Percentiles rank a stretch among this genome's conserved stretches.
Evolutionary conservation across 2,888 invertebrate species (phyloP).

Genomic region (Sphaerophoria taeniata): DNA sequence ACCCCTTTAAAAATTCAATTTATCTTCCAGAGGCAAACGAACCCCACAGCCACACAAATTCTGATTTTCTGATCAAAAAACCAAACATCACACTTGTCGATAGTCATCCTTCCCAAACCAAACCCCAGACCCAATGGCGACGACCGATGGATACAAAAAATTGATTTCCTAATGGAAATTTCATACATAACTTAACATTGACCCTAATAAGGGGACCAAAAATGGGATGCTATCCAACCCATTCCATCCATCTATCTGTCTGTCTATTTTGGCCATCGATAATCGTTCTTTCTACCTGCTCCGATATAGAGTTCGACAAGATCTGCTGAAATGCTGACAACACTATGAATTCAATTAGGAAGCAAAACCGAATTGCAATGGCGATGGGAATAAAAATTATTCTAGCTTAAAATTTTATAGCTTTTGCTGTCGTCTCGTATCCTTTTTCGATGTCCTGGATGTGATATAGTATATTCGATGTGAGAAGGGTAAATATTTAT

Average conservation of each 20-base stretch:
- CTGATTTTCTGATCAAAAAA: conserved; percentile 50
- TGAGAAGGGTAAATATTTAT: conserved; percentile 74
- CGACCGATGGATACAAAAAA: conserved; percentile 27
- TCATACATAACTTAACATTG: conserved; percentile 68
- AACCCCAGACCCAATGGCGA: neutral
- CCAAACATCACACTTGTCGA: conserved; percentile 30
- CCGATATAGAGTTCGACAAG: neutral
- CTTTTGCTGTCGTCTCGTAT: conserved; percentile 53
- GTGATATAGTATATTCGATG: conserved; percentile 7
- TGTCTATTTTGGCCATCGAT: neutral
- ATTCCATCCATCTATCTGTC: neutral
- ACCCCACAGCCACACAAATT: conserved; percentile 28
- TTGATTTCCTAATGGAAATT: conserved; percentile 73
- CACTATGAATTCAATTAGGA: conserved; percentile 71
- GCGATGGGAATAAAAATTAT: conserved; percentile 50
- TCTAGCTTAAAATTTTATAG: conserved; percentile 51
- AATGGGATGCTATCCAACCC: neutral
- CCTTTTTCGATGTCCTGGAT: neutral
- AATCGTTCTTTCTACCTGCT: conserved; percentile 45
- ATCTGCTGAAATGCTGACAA: conserved; percentile 54
- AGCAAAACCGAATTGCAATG: conserved; percentile 29
- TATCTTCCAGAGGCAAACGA: neutral
- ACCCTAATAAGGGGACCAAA: conserved; percentile 62
- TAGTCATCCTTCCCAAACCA: neutral
- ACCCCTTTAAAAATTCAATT: too few species aligned